Conservation (phyloP, 2,113 vertebrate species). For the Dicrurus megarhynchus region DNA sequence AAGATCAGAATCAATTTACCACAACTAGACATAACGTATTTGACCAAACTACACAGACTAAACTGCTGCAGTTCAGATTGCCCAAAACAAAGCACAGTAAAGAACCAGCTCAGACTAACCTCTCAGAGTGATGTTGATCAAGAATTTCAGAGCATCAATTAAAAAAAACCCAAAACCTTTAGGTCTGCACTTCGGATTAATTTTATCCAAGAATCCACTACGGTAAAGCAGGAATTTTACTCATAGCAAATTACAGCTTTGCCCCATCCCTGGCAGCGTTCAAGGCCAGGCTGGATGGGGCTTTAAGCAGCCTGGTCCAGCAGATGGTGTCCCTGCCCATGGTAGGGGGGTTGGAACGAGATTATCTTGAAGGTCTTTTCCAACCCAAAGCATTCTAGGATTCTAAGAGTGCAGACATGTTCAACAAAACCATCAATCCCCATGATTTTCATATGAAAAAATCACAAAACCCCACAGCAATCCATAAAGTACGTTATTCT, state of each 20-base stretch:
- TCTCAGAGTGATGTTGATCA: neutral
- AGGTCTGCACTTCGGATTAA: neutral
- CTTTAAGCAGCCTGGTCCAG: neutral
- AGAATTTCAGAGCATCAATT: neutral
- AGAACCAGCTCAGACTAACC: neutral
- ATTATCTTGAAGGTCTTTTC: neutral
- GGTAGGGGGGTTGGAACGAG: neutral
- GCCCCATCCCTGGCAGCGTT: neutral
- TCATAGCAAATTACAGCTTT: neutral
- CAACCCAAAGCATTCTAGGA: neutral
- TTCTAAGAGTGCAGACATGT: neutral
- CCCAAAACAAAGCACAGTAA: neutral
- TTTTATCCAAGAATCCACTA: neutral
- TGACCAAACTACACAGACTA: neutral
- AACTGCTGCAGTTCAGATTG: neutral
- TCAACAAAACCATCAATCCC: neutral
- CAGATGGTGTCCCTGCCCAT: neutral
- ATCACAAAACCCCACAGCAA: too few relatives aligned
- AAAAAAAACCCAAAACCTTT: neutral
- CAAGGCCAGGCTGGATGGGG: neutral
- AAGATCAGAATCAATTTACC: neutral
- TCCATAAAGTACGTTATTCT: neutral
- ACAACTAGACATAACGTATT: neutral
- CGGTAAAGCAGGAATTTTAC: neutral
- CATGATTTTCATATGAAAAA: neutral